Evolutionary conservation across 92 coral and sea anemone species (phyloP).

Genomic region (Porites cylindrica): DNA sequence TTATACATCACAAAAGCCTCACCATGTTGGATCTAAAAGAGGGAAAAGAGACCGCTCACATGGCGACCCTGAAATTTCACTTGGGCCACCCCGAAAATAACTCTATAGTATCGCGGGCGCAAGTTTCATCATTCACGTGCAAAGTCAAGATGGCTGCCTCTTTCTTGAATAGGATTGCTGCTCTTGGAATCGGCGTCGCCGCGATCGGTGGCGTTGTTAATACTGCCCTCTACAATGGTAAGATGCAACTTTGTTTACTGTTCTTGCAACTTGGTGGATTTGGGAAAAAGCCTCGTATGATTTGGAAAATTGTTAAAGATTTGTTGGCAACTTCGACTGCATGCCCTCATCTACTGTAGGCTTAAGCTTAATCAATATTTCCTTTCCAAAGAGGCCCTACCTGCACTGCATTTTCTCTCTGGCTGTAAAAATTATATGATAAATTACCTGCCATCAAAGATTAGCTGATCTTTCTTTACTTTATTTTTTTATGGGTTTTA

Average conservation of each 20-base stretch:
- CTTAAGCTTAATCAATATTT: neutral
- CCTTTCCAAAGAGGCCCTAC: neutral
- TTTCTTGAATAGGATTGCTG: conserved; percentile 87
- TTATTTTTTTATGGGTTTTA: neutral
- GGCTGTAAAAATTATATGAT: neutral
- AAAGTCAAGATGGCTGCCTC: conserved; percentile 95
- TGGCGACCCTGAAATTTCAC: conserved; percentile 81
- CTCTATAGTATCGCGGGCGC: conserved; percentile 46
- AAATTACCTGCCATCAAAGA: neutral
- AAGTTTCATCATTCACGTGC: conserved; percentile 73
- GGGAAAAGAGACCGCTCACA: conserved; percentile 89
- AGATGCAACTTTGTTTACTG: conserved; percentile 14
- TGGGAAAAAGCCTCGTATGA: neutral
- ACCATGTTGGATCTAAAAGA: conserved; percentile 83
- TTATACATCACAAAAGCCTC: conserved; percentile 29
- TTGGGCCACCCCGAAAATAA: conserved; percentile 83
- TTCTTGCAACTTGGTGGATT: neutral
- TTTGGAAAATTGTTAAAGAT: neutral
- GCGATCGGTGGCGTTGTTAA: conserved; percentile 97
- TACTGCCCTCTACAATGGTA: conserved; percentile 97
- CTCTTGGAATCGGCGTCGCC: conserved; percentile 93
- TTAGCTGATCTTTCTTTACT: neutral
- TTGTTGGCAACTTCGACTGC: neutral
- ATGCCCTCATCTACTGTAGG: no score
- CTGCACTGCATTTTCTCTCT: no score